Evolutionary conservation across 2,888 invertebrate genomes (phyloP), one percentile per base, ranked within the genome.

Genomic region (Hyposoter didymator): DNA sequence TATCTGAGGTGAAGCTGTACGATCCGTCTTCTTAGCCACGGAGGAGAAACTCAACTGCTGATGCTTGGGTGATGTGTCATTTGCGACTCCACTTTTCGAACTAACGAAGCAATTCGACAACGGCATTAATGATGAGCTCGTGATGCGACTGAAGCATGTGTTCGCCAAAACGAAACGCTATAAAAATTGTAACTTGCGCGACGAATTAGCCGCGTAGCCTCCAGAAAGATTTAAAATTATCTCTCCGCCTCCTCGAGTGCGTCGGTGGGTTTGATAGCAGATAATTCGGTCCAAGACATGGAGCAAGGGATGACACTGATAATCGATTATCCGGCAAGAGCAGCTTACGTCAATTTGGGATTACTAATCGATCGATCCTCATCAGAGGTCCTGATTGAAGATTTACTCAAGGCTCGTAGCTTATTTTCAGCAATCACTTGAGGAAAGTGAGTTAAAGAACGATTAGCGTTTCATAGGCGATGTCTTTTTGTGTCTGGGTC

Each of bases 341-440:
- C 59, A 35, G 70, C 70, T 75, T 72, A 76, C 79, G 43, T 62
- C 67, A 67, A 76, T 39, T 67, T 19, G 52, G 72, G 70, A 82
- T 85, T 75, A 22, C 47, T n/a, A 32, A 79, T 35, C 64, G 86
- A 78, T 88, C 87, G 84, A 84, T 88, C 67, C 47, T 66, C 74
- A 87, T 88, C 87, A 88, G 85, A 85, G 78, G 28, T 12, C 66
- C 64, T 39, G 87, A 90, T 90, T 89, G 88, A 81, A 88, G 80
- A 88, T 90, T 88, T 88, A 82, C 86, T 67, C 81, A 67, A 52
- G 39, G 59, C 66, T 64, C 35, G 45, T 35, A 35, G 35, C 43
- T 67, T 82, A 28, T 69, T 76, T 28, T 45, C 45, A 43, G 72
- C 72, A 80, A 85, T 82, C 76, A 82, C 52, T 39, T 62, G 55